These are phyloP conservation scores for Carassius auratus DNA, from an alignment of 2,113 vertebrate species.

Conservation along the genomic window DNA sequence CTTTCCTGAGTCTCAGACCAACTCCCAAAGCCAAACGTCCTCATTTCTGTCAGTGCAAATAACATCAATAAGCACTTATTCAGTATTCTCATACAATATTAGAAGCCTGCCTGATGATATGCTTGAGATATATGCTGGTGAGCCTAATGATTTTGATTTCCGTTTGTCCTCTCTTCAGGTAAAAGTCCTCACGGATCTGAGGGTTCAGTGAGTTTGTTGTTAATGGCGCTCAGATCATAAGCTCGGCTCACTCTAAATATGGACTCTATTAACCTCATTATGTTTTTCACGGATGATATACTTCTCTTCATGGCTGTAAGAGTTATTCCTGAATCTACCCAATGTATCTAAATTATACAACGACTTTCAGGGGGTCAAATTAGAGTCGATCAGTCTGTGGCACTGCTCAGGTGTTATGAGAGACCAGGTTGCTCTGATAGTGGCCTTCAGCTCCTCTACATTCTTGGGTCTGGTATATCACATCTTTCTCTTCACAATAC, in stretches of 20 bases:
- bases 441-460: too few species aligned
- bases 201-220: constrained; percentile 14
- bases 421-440: too few species aligned
- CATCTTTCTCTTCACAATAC: too few species aligned
- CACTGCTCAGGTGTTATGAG: too few species aligned
- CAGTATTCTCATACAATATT: background rate
- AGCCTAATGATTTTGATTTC: background rate
- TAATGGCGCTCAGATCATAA: constrained; percentile 34
- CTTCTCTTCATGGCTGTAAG: constrained; percentile 39
- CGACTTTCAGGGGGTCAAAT: background rate
- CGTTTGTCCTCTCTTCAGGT: background rate
- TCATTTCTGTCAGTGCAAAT: background rate
- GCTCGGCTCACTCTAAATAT: constrained; percentile 39
- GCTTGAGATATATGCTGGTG: background rate
- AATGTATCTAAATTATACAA: constrained; percentile 35
- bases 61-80: background rate
- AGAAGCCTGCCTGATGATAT: background rate
- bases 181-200: constrained; percentile 8
- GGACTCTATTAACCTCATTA: constrained; percentile 51
- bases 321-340: constrained; percentile 32
- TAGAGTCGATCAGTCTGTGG: too few species aligned
- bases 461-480: too few species aligned
- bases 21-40: background rate
- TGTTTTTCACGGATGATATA: constrained; percentile 48
- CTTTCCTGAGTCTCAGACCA: background rate